Conservation (phyloP, 2,888 invertebrate genomes). For the Leptinotarsa juncta region DNA sequence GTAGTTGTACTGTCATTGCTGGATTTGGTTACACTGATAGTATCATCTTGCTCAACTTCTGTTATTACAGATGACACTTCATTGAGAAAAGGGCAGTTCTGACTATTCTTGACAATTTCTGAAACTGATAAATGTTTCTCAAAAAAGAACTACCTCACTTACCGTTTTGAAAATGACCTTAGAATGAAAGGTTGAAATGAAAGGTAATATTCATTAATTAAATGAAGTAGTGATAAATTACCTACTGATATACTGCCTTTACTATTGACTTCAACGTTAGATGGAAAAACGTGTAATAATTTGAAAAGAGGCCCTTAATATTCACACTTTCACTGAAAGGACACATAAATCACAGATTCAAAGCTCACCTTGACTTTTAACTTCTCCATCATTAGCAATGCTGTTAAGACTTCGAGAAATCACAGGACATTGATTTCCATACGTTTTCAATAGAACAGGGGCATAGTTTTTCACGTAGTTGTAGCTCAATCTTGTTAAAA, state of each 20-base stretch:
- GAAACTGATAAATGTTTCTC: conserved; percentile 25
- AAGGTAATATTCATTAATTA: no score
- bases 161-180: neutral
- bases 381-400: conserved; percentile 42
- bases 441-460: conserved; percentile 79
- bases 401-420: conserved; percentile 70
- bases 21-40: conserved; percentile 56
- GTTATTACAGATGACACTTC: conserved; percentile 70
- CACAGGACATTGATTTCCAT: conserved; percentile 85
- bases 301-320: no score
- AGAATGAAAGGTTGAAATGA: neutral
- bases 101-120: conserved; percentile 39
- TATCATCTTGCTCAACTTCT: conserved; percentile 74
- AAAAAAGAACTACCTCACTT: neutral
- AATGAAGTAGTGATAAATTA: no score
- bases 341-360: neutral
- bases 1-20: conserved; percentile 26
- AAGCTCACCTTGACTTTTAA: conserved; percentile 47
- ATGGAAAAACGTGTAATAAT: no score
- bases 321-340: neutral
- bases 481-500: conserved; percentile 82
- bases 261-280: no score
- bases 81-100: conserved; percentile 72
- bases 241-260: no score
- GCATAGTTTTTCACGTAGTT: conserved; percentile 88